Evolutionary conservation across 2,888 invertebrate species (phyloP), one percentile per base, ranked within the genome.

Genomic region (Geotrupes spiniger): DNA sequence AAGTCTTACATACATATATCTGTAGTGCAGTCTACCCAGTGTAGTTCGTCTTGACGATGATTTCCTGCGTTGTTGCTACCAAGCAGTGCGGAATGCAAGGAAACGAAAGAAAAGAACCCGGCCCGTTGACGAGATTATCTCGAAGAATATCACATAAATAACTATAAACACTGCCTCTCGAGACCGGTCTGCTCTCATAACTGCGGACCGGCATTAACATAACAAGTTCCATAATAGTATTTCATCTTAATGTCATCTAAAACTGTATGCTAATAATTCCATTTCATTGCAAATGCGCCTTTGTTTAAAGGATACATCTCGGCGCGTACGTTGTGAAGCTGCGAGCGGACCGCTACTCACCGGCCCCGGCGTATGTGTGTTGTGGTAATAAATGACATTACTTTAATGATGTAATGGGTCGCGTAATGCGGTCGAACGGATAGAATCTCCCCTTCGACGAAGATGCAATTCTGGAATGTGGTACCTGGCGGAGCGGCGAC

Each of bases 161-260:
- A 71, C 68, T 63, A 65, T 68, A 68, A 68, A 68, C 64, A 64
- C 63, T 58, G 64, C 66, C 65, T 63, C 63, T 64, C 15, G 17
- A 57, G 63, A 64, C 65, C 61, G 64, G 65, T 67, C 54, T 49
- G 51, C 33, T 49, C 63, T 66, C 65, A 65, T 64, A 66, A 66
- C 63, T 51, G 62, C 58, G 56, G 57, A 49, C 46, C 46, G 48
- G 48, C 56, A 73, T 73, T 73, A 72, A 63, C 73, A 73, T 73
- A 73, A 73, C 73, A 66, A 69, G 72, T 73, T 70, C 63, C 64
- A 67, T 66, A 64, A 63, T 65, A 63, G 61, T 72, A 72, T 72
- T 73, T 73, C 73, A 72, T 73, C 69, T 66, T 64, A 66, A 66
- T 70, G 71, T 71, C 71, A 72, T 72, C 72, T 72, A 71, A 71